A percentile compares a stretch with the other conserved stretches of the same genome.
phyloP scores from a whole-genome alignment of 2,113 vertebrate genomes.

The Accipiter virgatus region DNA sequence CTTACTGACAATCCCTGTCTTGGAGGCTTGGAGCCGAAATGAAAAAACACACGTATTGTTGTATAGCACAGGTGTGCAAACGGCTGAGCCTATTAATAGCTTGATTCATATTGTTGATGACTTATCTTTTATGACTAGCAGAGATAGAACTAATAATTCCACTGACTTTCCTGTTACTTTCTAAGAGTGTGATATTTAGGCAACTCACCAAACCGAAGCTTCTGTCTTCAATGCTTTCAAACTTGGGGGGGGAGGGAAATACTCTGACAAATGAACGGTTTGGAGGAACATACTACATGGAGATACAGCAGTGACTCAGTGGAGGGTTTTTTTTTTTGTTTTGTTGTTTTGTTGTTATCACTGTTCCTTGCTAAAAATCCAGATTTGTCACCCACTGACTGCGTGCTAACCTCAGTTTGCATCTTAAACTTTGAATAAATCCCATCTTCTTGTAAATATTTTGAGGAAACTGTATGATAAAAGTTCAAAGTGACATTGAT shows the following conservation, averaged over 20 bases:
- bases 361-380: not conserved
- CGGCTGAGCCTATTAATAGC: not conserved
- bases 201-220: not conserved
- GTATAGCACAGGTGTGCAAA: not conserved
- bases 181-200: not conserved
- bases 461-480: not conserved
- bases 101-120: not conserved
- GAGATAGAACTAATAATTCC: not conserved
- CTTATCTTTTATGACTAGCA: not conserved
- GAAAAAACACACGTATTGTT: not conserved
- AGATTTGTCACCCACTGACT: not conserved
- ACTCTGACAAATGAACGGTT: not conserved
- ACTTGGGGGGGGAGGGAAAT: not conserved
- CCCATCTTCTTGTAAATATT: not conserved
- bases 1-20: not conserved
- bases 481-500: not conserved
- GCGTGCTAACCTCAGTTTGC: not conserved
- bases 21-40: not conserved
- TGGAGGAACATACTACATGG: not conserved
- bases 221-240: not conserved
- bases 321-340: not conserved
- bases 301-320: not conserved
- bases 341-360: not conserved
- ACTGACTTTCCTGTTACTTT: not conserved
- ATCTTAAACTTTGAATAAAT: not conserved